Evolutionary conservation across 2,888 invertebrate species (phyloP).

Genomic region (Agriopis marginaria): DNA sequence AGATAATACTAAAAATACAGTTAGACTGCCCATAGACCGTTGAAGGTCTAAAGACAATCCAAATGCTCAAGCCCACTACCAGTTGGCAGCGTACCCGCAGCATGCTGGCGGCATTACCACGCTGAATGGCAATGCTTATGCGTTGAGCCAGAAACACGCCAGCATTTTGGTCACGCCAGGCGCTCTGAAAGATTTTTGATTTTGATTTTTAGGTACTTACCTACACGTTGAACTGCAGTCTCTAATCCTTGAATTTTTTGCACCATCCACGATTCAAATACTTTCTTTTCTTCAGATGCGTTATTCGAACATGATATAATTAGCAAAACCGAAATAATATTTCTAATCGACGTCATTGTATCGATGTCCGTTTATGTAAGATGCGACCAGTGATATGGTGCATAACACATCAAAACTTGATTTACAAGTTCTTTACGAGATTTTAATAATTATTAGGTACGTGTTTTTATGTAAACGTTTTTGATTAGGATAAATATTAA

Average conservation of each 20-base stretch:
- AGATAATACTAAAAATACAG: no score
- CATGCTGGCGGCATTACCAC: no score
- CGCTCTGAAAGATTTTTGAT: no score
- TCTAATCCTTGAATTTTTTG: slow-evolving; percentile 1
- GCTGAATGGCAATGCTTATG: no score
- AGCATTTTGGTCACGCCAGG: no score
- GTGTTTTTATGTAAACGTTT: background rate
- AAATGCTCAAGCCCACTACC: no score
- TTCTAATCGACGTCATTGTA: background rate
- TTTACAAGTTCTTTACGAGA: background rate
- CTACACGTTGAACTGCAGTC: background rate
- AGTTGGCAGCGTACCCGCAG: no score
- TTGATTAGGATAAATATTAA: background rate
- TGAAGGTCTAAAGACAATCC: no score
- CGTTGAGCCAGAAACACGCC: no score
- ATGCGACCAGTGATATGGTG: background rate
- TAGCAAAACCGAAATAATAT: background rate
- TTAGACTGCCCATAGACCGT: no score
- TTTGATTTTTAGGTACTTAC: background rate
- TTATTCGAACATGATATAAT: background rate
- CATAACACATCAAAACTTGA: background rate
- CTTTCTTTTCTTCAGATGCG: background rate
- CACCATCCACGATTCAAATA: slow-evolving; percentile 1
- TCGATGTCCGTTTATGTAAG: background rate
- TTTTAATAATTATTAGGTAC: no score